Base-by-base conservation (phyloP, 2,888 invertebrate genomes). In the Anagyrus pseudococci region DNA sequence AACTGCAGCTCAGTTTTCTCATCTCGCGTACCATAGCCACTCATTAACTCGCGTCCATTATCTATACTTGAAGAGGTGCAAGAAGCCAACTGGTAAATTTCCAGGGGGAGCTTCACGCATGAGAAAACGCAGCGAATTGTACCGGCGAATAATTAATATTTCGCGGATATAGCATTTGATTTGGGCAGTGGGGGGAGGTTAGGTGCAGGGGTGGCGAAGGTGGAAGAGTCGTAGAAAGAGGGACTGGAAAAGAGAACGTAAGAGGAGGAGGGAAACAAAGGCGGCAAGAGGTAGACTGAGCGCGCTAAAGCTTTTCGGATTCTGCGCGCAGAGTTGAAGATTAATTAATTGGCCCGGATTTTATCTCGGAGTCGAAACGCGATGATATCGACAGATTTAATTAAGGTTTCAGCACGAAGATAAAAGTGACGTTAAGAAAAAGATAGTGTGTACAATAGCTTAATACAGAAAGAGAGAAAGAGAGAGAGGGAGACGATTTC, bases 331-430 rank as follows among this genome's bases (percentile, higher is more conserved):
- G 41, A 41, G 41, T 6, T 4, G 41, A 60, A 60, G 60, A 53
- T 55, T 55, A 61, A 61, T 61, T 61, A 61, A 61, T 61, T 49
- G 60, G 19, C 60, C 49, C 20, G 54, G 49, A 55, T 61, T 61
- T 61, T 49, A 55, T 49, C 54, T 54, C 49, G 13, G 2, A 3
- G n/a, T 3, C 20, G n/a, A 1, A 29, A n/a, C n/a, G 22, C 50
- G 52, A 40, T 50, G 37, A 56, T 56, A 56, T 56, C 56, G 61
- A 56, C 56, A 50, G 61, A 62, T 62, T 62, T 56, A 56, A 62
- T 62, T 62, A 62, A 62, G 19, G 37, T 20, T 33, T 29, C 22
- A 33, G 8, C 8, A 44, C 29, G 52, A 47, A 41, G 55, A 62
- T 40, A 56, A 56, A 62, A 49, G 37, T 50, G 61, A 50, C 46